Percentiles rank a stretch among this genome's conserved stretches.
phyloP scores from a whole-genome alignment of 2,113 vertebrate species.

The Crotalus tigris region DNA sequence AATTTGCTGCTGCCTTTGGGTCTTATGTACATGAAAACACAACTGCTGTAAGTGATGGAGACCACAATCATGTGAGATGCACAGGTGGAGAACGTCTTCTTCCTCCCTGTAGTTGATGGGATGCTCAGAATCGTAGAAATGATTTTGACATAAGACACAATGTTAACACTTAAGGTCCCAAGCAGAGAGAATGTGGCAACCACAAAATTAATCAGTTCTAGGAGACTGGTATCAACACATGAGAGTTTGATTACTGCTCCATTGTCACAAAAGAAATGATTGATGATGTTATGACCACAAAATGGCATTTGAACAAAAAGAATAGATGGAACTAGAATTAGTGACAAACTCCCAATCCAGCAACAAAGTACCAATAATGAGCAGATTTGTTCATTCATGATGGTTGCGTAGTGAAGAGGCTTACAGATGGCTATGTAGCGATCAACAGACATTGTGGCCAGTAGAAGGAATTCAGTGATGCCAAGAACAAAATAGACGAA shows the following conservation, averaged over 20 bases:
- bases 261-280: neutral
- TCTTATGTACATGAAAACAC: neutral
- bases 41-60: neutral
- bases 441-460: neutral
- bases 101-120: neutral
- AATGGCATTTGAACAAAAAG: slow-evolving; percentile 38
- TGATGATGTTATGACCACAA: slow-evolving; percentile 25
- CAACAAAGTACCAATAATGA: neutral
- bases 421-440: neutral
- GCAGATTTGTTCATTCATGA: neutral
- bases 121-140: neutral
- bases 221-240: too few species aligned
- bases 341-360: slow-evolving; percentile 18
- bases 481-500: slow-evolving; percentile 21
- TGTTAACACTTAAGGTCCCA: too few species aligned
- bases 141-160: neutral
- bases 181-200: too few species aligned
- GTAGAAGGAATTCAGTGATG: neutral
- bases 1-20: neutral
- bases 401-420: neutral
- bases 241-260: too few species aligned
- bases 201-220: too few species aligned
- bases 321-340: slow-evolving; percentile 18
- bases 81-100: neutral
- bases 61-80: neutral